These are phyloP conservation scores for Prionailurus viverrinus DNA, from an alignment of 2,113 vertebrate species.

Conservation along the genomic window DNA sequence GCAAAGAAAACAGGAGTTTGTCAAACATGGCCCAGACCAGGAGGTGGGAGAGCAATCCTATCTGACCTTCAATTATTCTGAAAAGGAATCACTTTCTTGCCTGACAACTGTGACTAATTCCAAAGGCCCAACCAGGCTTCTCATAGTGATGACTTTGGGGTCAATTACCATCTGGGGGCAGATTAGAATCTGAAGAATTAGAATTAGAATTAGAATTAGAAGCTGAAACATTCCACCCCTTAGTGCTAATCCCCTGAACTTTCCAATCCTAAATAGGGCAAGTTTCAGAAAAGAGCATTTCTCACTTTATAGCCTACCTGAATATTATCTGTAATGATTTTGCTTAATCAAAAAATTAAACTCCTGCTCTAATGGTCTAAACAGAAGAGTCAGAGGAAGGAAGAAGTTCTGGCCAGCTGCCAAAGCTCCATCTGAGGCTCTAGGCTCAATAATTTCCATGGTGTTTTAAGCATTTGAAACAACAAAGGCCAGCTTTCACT, in stretches of 20 bases:
- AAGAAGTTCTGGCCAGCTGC: neutral
- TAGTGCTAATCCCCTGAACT: neutral
- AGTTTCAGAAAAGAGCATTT: neutral
- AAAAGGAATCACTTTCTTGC: constrained; percentile 7
- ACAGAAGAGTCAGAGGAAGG: neutral
- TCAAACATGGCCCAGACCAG: neutral
- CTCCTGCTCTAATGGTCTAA: neutral
- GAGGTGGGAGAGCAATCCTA: neutral
- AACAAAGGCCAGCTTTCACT: neutral
- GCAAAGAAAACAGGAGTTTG: constrained; percentile 42
- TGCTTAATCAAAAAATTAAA: constrained; percentile 57
- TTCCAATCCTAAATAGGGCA: constrained; percentile 42
- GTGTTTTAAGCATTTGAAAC: neutral
- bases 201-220: too few species aligned
- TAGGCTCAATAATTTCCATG: neutral
- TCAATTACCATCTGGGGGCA: constrained; percentile 39
- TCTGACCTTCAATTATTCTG: neutral
- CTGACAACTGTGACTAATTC: constrained; percentile 47
- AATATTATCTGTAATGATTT: neutral
- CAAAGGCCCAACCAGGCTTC: neutral
- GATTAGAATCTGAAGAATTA: constrained; percentile 9
- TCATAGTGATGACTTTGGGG: neutral
- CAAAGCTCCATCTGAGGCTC: neutral
- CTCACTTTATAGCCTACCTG: constrained; percentile 17
- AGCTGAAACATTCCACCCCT: constrained; percentile 13